A percentile compares a stretch with the other conserved stretches of the same genome.
phyloP scores from a whole-genome alignment of 2,888 invertebrate species.

The Eupithecia centaureata region DNA sequence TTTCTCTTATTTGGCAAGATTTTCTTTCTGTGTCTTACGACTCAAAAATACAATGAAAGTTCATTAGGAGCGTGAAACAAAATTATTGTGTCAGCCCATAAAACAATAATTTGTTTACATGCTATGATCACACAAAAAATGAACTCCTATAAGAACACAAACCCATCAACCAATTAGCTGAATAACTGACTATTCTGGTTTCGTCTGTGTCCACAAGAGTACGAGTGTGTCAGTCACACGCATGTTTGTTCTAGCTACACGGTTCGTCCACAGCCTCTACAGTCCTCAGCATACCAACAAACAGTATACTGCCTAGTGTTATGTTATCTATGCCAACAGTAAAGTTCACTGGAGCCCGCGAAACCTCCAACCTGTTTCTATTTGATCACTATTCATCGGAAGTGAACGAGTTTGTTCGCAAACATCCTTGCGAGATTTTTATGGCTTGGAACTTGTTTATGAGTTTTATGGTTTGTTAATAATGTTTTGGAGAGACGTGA shows the following conservation, averaged over 20 bases:
- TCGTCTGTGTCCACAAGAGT: constrained; percentile 22
- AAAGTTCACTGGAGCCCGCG: constrained; percentile 65
- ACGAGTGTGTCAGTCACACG: constrained; percentile 66
- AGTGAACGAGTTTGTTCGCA: constrained; percentile 56
- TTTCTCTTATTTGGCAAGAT: background rate
- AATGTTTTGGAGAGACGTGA: constrained; percentile 7
- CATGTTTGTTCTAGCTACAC: constrained; percentile 65
- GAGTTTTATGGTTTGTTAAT: constrained; percentile 8
- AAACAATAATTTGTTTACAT: background rate
- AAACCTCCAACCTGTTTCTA: constrained; percentile 62
- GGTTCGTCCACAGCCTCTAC: constrained; percentile 56
- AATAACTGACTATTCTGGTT: constrained; percentile 17
- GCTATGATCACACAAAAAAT: background rate
- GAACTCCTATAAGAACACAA: constrained; percentile 23
- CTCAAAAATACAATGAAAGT: background rate
- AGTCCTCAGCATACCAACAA: constrained; percentile 3
- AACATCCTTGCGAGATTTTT: constrained; percentile 53
- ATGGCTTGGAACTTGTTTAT: constrained; percentile 10
- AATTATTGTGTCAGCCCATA: background rate
- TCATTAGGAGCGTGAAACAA: too few relatives aligned
- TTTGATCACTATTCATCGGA: constrained; percentile 54
- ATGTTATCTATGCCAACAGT: constrained; percentile 47
- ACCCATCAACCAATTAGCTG: constrained; percentile 8
- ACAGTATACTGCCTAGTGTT: constrained; percentile 13
- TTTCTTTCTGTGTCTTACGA: background rate